A percentile compares a stretch with the other conserved stretches of the same genome.
phyloP scores from a whole-genome alignment of 2,113 vertebrate genomes.

The Microtus pennsylvanicus region DNA sequence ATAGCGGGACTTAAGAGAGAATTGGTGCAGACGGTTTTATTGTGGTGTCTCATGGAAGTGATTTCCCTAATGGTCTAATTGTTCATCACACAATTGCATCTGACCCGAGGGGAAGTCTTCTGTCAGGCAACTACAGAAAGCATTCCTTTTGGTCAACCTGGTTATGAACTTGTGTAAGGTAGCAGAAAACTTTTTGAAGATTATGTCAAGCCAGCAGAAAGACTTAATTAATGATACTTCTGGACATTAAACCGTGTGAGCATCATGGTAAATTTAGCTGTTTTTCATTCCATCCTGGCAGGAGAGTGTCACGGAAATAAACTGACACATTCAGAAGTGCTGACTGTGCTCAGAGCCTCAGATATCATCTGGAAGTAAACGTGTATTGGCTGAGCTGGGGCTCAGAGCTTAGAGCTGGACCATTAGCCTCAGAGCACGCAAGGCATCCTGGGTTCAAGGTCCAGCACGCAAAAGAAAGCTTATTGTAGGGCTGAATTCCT shows the following conservation, averaged over 20 bases:
- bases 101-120: not conserved
- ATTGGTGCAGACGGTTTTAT: too few relatives aligned
- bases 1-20: too few relatives aligned
- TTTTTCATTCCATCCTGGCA: too few relatives aligned
- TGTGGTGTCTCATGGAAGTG: not conserved
- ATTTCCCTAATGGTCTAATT: not conserved
- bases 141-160: not conserved
- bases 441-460: too few relatives aligned
- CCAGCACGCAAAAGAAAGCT: not conserved
- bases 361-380: not conserved
- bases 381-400: not conserved
- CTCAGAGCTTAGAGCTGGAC: not conserved
- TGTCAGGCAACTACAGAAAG: not conserved
- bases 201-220: not conserved
- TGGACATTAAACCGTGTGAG: not conserved
- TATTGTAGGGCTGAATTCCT: not conserved
- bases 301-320: accelerated
- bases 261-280: accelerated
- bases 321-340: not conserved
- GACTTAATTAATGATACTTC: not conserved
- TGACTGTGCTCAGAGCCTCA: not conserved
- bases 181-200: not conserved
- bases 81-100: too few relatives aligned
- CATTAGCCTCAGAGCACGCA: not conserved
- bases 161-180: not conserved